Conservation (phyloP, 2,888 invertebrate species). For the Morpho deidamia region DNA sequence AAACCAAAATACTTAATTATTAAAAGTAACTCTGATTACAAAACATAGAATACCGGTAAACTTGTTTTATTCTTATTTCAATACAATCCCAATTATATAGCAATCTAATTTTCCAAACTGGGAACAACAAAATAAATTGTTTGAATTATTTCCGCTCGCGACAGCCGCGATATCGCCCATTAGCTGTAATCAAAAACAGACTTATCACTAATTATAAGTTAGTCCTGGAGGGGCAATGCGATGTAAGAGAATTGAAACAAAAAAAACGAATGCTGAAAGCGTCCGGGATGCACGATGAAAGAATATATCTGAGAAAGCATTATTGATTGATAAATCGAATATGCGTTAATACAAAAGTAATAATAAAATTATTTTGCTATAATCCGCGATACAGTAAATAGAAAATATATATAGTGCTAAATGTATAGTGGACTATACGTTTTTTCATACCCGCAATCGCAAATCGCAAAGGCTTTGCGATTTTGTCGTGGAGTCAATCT, state of each 20-base stretch:
- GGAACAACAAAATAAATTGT: slow-evolving; percentile 14
- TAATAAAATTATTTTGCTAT: too few species aligned
- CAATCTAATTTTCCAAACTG: slow-evolving; percentile 1
- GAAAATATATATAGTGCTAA: too few species aligned
- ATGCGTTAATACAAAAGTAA: too few species aligned
- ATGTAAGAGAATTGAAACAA: slow-evolving; percentile 62
- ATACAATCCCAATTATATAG: background rate
- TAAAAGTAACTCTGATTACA: too few species aligned
- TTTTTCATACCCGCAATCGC: too few species aligned
- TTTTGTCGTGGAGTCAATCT: too few species aligned
- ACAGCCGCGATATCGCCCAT: slow-evolving; percentile 41
- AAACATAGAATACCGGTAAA: too few species aligned
- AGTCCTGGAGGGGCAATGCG: slow-evolving; percentile 36
- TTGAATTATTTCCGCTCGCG: slow-evolving; percentile 35
- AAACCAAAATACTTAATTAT: too few species aligned
- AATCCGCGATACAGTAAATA: too few species aligned
- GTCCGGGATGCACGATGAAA: slow-evolving; percentile 15
- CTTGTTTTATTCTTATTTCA: background rate
- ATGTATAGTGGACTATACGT: too few species aligned
- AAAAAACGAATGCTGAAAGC: slow-evolving; percentile 34
- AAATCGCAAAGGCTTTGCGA: too few species aligned
- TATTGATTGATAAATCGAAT: background rate
- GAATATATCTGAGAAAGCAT: slow-evolving; percentile 15
- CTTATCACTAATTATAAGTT: slow-evolving; percentile 60
- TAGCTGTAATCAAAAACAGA: slow-evolving; percentile 58